phyloP scores from a whole-genome alignment of 1,140 invertebrate species.

The Drosophila punjabiensis region DNA sequence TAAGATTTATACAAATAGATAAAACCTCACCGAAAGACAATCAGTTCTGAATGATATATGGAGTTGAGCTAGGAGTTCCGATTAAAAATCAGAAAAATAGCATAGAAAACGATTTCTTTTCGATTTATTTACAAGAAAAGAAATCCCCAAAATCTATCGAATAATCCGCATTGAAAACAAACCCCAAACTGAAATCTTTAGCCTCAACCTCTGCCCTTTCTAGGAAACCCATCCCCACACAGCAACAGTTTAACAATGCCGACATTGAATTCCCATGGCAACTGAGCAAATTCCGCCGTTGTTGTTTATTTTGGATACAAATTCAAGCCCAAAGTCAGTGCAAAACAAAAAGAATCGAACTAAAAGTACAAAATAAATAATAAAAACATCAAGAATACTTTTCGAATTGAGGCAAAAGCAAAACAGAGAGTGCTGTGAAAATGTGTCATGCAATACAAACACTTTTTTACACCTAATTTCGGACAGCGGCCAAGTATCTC shows the following conservation, averaged over 20 bases:
- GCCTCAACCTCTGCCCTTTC: background rate
- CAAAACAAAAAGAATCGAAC: conserved; percentile 32
- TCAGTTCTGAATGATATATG: conserved; percentile 38
- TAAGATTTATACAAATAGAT: conserved; percentile 38
- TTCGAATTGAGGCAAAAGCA: background rate
- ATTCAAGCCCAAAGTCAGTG: conserved; percentile 31
- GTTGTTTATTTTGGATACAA: conserved; percentile 82
- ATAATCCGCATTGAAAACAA: conserved; percentile 6
- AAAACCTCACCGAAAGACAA: conserved; percentile 4
- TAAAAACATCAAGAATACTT: background rate
- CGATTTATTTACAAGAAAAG: background rate
- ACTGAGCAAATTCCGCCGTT: conserved; percentile 74
- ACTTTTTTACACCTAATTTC: conserved; percentile 61
- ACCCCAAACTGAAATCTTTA: background rate
- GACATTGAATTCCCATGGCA: conserved; percentile 65
- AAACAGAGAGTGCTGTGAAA: conserved; percentile 26
- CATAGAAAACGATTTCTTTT: background rate
- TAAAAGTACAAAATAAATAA: conserved; percentile 13
- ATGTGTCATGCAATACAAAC: conserved; percentile 52
- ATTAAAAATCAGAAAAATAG: background rate
- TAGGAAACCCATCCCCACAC: conserved; percentile 30
- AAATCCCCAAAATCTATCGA: background rate
- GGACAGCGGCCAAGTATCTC: conserved; percentile 4
- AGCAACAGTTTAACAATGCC: conserved; percentile 78
- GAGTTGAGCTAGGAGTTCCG: background rate